Evolutionary conservation across 2,113 vertebrate species (phyloP).

Genomic region (Platycercus adscitus): DNA sequence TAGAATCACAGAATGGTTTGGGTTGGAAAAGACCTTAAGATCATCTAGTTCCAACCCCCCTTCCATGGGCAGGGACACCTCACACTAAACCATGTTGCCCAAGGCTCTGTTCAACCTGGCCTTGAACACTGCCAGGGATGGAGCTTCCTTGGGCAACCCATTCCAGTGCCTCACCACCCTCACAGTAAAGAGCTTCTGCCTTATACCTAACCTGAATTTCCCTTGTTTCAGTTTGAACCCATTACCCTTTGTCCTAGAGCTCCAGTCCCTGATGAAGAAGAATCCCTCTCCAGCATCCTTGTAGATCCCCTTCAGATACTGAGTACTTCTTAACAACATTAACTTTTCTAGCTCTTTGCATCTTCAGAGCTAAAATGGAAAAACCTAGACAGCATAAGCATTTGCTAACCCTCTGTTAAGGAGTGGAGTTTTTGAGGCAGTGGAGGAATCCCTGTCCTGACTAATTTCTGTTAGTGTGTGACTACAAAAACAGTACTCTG

Average conservation of each 20-base stretch:
- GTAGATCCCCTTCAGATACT: neutral
- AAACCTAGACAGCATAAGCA: neutral
- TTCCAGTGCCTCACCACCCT: neutral
- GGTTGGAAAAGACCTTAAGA: neutral
- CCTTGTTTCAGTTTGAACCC: neutral
- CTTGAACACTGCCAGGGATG: neutral
- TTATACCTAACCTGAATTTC: neutral
- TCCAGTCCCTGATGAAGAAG: neutral
- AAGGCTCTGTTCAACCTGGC: neutral
- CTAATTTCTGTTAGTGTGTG: neutral
- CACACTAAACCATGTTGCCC: neutral
- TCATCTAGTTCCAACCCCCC: neutral
- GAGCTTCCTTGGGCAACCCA: neutral
- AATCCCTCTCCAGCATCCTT: neutral
- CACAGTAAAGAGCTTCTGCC: neutral
- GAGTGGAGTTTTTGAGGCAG: neutral
- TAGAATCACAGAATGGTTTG: neutral
- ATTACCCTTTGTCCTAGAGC: neutral
- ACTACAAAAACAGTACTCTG: neutral
- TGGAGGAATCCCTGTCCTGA: neutral
- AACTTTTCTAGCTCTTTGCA: neutral
- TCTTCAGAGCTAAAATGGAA: neutral
- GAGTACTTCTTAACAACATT: neutral
- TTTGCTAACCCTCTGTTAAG: neutral
- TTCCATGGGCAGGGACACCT: neutral